Evolutionary conservation across 2,888 invertebrate genomes (phyloP).

Genomic region (Luffia ferchaultella): DNA sequence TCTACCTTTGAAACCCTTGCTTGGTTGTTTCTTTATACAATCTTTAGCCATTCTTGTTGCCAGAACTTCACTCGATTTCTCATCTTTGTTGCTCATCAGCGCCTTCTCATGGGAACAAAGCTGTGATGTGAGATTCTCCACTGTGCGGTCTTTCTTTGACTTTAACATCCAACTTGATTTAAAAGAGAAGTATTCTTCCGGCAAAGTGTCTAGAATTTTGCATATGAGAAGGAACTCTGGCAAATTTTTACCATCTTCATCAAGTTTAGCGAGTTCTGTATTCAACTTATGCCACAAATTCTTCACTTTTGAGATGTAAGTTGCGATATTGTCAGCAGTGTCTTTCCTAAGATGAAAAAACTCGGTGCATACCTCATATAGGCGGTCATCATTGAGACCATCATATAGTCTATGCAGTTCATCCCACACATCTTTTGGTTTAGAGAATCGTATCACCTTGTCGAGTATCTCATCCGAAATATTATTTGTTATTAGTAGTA

Average conservation of each 20-base stretch:
- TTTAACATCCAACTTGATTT: constrained; percentile 5
- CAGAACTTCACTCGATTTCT: background rate
- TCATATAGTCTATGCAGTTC: too few relatives aligned
- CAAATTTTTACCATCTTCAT: background rate
- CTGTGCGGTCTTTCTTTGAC: constrained; percentile 2
- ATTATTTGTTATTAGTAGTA: too few relatives aligned
- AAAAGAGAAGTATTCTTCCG: background rate
- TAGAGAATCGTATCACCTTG: too few relatives aligned
- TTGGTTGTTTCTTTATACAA: background rate
- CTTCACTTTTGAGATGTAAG: background rate
- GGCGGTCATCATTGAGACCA: too few relatives aligned
- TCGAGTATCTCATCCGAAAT: too few relatives aligned
- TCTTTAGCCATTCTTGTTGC: background rate
- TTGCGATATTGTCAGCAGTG: background rate
- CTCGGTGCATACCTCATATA: constrained; percentile 1
- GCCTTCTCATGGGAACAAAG: constrained; percentile 6
- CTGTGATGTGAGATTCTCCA: constrained; percentile 5
- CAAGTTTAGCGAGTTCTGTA: background rate
- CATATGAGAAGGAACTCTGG: background rate
- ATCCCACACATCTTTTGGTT: too few relatives aligned
- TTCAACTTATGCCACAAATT: background rate
- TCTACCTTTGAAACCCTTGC: background rate
- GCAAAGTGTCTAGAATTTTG: background rate
- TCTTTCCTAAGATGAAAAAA: background rate
- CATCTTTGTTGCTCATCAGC: background rate